Percentiles rank a stretch among this genome's conserved stretches.
Evolutionary conservation across 2,797 vertebrate genomes (phyloP).

Genomic region (Anabas testudineus): DNA sequence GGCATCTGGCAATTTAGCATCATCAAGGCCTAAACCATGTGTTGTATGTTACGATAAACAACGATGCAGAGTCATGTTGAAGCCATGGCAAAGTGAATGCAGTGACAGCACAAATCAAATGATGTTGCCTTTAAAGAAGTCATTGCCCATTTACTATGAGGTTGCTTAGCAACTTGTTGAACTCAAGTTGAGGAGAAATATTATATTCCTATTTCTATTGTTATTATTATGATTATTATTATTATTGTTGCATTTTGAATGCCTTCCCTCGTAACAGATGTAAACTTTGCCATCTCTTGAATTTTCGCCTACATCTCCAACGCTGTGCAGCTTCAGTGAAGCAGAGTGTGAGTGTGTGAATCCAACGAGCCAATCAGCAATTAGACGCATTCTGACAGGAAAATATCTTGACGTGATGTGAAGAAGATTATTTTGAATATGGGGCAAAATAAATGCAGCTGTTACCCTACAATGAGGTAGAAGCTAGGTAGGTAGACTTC

Average conservation of each 20-base stretch:
- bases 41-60: conserved; percentile 27
- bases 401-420: conserved; percentile 32
- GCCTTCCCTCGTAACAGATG: conserved; percentile 22
- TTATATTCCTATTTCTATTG: too few relatives aligned
- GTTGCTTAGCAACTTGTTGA: too few relatives aligned
- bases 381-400: conserved; percentile 11
- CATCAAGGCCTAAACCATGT: conserved; percentile 11
- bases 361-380: conserved; percentile 31
- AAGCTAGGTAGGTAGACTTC: conserved; percentile 18
- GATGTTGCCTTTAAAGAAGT: not conserved
- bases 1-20: conserved; percentile 28
- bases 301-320: conserved; percentile 16
- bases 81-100: conserved; percentile 3
- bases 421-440: conserved; percentile 37
- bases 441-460: conserved; percentile 35
- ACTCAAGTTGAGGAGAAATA: too few relatives aligned
- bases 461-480: conserved; percentile 18
- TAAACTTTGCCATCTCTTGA: conserved; percentile 4
- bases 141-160: too few relatives aligned
- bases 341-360: conserved; percentile 4
- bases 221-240: conserved; percentile 27
- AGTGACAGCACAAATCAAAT: not conserved
- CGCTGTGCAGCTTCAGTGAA: conserved; percentile 10
- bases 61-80: too few relatives aligned
- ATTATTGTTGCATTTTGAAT: conserved; percentile 9